Evolutionary conservation across 2,888 invertebrate genomes (phyloP).

Genomic region (Eupithecia inturbata): DNA sequence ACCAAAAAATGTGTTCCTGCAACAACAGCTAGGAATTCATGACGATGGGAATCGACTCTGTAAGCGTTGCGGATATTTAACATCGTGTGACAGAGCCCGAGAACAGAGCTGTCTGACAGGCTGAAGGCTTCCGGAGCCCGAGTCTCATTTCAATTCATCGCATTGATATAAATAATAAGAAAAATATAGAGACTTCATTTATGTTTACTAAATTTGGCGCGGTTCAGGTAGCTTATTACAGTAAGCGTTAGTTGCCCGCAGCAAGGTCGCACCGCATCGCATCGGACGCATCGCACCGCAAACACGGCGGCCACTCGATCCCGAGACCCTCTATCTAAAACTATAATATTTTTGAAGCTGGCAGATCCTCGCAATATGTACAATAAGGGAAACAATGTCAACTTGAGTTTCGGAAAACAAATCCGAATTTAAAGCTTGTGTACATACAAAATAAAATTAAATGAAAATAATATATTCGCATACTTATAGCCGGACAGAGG

Average conservation of each 20-base stretch:
- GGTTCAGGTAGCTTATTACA: not conserved
- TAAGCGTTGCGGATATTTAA: not conserved
- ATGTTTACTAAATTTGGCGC: not conserved
- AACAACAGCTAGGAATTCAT: not conserved
- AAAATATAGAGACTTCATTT: not conserved
- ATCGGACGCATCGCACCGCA: not conserved
- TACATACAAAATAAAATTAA: constrained; percentile 39
- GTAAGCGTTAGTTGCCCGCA: no score
- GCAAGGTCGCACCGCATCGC: no score
- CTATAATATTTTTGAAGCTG: constrained; percentile 59
- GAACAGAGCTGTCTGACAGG: not conserved
- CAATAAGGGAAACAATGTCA: constrained; percentile 46
- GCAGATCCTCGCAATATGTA: constrained; percentile 52
- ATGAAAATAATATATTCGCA: constrained; percentile 40
- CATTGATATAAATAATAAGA: not conserved
- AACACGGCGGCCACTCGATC: not conserved
- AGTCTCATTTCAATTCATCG: not conserved
- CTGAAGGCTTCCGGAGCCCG: not conserved
- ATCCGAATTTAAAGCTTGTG: constrained; percentile 44
- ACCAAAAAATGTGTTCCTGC: not conserved
- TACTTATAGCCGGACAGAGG: constrained; percentile 34
- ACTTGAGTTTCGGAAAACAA: constrained; percentile 40
- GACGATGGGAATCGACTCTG: no score
- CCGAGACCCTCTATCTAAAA: constrained; percentile 26
- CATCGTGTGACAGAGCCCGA: not conserved